Conservation (phyloP, 92 coral and sea anemone genomes). For the Actinernus sp. region DNA sequence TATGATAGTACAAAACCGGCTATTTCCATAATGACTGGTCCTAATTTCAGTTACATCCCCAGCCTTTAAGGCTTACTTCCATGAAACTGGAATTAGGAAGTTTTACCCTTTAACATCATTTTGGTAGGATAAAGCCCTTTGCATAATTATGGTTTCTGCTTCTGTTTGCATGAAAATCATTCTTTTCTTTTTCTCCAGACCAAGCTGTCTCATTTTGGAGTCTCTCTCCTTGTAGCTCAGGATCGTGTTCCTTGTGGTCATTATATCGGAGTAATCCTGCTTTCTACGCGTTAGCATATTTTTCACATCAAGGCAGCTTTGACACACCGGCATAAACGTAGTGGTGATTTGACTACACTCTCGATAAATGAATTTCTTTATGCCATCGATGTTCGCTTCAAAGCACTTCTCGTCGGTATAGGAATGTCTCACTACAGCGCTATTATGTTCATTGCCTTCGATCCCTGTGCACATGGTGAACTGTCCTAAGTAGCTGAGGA, state of each 20-base stretch:
- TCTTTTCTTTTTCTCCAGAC: not conserved
- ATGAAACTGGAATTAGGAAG: no score
- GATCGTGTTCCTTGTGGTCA: not conserved
- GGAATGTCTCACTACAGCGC: not conserved
- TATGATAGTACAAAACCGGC: no score
- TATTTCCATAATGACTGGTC: no score
- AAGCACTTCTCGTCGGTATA: not conserved
- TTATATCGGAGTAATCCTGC: not conserved
- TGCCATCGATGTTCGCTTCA: not conserved
- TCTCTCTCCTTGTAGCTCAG: not conserved
- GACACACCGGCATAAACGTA: not conserved
- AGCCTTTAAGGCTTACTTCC: no score
- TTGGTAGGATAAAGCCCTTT: no score
- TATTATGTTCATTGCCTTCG: not conserved
- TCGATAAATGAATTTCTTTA: not conserved
- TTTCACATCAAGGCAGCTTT: not conserved
- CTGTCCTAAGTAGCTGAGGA: not conserved
- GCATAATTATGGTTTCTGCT: no score
- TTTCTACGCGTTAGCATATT: not conserved
- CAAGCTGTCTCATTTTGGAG: not conserved
- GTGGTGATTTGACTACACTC: not conserved
- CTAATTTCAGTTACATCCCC: no score
- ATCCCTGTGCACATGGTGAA: not conserved
- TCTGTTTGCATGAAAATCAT: no score
- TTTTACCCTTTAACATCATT: no score